These are phyloP conservation scores for western clawed frog (Xenopus tropicalis) DNA, from an alignment of 2,113 vertebrate genomes.

Conservation along the genomic window UCB_Xtro_10.0 CM004443.2:188204501-188205000, in stretches of 20 bases:
- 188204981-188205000: no score
- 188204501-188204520: constrained; percentile 24
- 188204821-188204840: constrained; percentile 38
- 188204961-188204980: no score
- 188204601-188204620: constrained; percentile 43
- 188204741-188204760: constrained; percentile 42
- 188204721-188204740: constrained; percentile 44
- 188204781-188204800: constrained; percentile 38
- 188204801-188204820: constrained; percentile 41
- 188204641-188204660: constrained; percentile 45
- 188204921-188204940: constrained; percentile 1
- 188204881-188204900: constrained; percentile 9
- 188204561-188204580: constrained; percentile 45
- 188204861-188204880: constrained; percentile 33
- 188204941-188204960: neutral
- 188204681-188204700: constrained; percentile 44
- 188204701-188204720: constrained; percentile 46
- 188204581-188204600: constrained; percentile 43
- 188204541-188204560: constrained; percentile 44
- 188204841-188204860: constrained; percentile 33
- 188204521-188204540: constrained; percentile 34
- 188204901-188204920: constrained; percentile 12
- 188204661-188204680: constrained; percentile 45
- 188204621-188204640: constrained; percentile 43
- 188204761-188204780: constrained; percentile 37